Evolutionary conservation across 2,888 invertebrate species (phyloP).

Genomic region (Morinoia aosen): DNA sequence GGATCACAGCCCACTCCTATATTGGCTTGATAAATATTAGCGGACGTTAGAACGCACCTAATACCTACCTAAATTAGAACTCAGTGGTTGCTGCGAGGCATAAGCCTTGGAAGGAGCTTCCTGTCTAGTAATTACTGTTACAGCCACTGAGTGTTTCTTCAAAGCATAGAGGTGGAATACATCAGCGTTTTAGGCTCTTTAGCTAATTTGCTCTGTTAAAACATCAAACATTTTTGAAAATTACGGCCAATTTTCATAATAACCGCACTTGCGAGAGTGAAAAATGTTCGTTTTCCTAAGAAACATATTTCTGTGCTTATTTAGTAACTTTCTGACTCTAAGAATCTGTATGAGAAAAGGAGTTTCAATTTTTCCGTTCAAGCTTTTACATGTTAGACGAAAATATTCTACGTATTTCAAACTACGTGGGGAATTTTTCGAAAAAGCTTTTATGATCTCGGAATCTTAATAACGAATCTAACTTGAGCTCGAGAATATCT

Average conservation of each 20-base stretch:
- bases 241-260: not conserved
- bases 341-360: not conserved
- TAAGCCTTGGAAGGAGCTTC: not conserved
- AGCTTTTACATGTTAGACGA: not conserved
- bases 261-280: not conserved
- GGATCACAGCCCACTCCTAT: conserved; percentile 5
- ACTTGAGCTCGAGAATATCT: not conserved
- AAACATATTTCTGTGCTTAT: not conserved
- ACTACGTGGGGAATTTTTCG: not conserved
- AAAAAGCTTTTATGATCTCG: not conserved
- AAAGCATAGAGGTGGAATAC: not conserved
- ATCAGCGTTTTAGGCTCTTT: not conserved
- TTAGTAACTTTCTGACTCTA: not conserved
- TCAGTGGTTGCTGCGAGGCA: not conserved
- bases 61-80: not conserved
- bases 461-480: not conserved
- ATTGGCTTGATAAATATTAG: not conserved
- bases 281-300: not conserved
- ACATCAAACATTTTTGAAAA: not conserved
- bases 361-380: not conserved
- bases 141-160: not conserved
- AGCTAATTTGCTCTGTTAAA: not conserved
- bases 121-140: not conserved
- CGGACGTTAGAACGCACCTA: not conserved
- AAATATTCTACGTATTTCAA: not conserved